Evolutionary conservation across 2,797 vertebrate genomes (phyloP).

Genomic region (Sylvilagus floridanus): DNA sequence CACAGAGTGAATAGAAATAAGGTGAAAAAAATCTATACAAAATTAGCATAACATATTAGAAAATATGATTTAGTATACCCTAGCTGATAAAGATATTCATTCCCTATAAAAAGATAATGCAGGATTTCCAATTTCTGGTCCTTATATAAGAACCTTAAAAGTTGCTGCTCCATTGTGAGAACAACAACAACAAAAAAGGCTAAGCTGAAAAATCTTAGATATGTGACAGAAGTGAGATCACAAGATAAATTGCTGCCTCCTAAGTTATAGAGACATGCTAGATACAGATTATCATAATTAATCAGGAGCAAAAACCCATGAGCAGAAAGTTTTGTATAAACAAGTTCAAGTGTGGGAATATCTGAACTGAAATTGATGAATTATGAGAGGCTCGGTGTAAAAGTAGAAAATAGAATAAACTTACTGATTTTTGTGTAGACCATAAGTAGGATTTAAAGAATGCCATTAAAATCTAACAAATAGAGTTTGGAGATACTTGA

Average conservation of each 20-base stretch:
- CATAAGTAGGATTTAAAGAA: background rate
- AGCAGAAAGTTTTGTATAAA: background rate
- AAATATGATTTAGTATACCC: background rate
- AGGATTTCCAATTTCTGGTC: background rate
- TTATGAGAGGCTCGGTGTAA: background rate
- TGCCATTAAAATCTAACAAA: background rate
- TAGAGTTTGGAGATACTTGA: background rate
- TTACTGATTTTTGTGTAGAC: background rate
- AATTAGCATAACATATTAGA: background rate
- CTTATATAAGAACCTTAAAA: background rate
- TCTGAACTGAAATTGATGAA: background rate
- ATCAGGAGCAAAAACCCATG: background rate
- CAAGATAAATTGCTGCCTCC: too few species aligned
- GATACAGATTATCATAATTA: background rate
- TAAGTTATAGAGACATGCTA: background rate
- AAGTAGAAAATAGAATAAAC: background rate
- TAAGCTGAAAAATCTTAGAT: background rate
- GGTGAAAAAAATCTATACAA: background rate
- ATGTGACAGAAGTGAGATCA: background rate
- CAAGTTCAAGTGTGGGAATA: background rate
- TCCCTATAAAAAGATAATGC: background rate
- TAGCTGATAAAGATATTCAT: background rate
- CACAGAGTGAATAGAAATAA: background rate
- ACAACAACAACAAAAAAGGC: background rate
- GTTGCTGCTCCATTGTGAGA: background rate